Evolutionary conservation across 1,140 invertebrate species (phyloP).

Genomic region (Dreissena polymorpha): DNA sequence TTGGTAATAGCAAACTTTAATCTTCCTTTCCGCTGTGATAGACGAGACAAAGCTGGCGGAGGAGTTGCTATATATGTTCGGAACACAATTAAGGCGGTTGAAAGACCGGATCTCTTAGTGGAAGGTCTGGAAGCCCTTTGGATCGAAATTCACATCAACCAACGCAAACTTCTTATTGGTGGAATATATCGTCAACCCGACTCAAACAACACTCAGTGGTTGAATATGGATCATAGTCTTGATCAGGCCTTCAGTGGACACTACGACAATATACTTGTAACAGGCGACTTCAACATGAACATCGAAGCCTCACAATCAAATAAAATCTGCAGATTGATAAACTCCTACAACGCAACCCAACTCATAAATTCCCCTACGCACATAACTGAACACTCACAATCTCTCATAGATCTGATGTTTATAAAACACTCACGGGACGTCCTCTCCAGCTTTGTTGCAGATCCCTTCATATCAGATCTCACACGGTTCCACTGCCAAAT

Average conservation of each 20-base stretch:
- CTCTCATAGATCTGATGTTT: too few relatives aligned
- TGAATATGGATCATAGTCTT: constrained; percentile 3
- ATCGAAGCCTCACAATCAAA: not conserved
- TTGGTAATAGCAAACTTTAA: not conserved
- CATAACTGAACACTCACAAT: too few relatives aligned
- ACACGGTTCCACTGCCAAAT: too few relatives aligned
- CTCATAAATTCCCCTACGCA: too few relatives aligned
- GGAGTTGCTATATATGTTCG: constrained; percentile 2
- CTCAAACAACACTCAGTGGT: constrained; percentile 23
- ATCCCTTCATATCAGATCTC: too few relatives aligned
- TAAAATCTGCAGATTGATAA: constrained; percentile 17
- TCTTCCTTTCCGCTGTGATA: not conserved
- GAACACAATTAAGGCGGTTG: not conserved
- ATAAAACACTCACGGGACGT: too few relatives aligned
- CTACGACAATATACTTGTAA: constrained; percentile 9
- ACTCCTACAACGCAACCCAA: not conserved
- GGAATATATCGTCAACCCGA: constrained; percentile 8
- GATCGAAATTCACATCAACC: constrained; percentile 18
- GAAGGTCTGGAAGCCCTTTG: constrained; percentile 13
- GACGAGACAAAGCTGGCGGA: not conserved
- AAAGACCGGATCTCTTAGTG: not conserved
- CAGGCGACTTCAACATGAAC: constrained; percentile 16
- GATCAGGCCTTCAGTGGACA: not conserved
- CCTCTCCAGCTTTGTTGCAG: too few relatives aligned
- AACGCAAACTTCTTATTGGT: constrained; percentile 11